phyloP scores from a whole-genome alignment of 2,797 vertebrate species.

The Anisognathus igniventris region DNA sequence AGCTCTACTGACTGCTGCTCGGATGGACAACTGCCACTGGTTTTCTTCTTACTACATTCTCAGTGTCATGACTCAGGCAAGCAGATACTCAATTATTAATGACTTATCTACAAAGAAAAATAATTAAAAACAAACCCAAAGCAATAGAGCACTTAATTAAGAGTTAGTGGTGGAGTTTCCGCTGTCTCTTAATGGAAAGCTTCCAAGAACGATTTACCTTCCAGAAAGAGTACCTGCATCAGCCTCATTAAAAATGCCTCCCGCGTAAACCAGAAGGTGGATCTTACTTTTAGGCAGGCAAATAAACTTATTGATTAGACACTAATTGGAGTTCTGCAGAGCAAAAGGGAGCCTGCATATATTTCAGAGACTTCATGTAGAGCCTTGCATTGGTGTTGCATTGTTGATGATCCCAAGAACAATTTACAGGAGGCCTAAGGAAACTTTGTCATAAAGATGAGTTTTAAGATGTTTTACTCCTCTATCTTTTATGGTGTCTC shows the following conservation, averaged over 20 bases:
- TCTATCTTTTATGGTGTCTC: background rate
- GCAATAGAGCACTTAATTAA: conserved; percentile 67
- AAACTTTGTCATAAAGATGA: background rate
- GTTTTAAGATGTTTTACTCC: background rate
- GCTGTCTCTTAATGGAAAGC: conserved; percentile 49
- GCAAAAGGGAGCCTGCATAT: background rate
- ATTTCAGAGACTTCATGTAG: background rate
- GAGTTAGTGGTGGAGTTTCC: conserved; percentile 39
- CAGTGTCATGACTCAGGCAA: conserved; percentile 54
- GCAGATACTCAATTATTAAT: conserved; percentile 62
- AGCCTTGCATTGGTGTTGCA: background rate
- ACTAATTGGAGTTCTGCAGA: conserved; percentile 32
- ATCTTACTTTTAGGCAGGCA: conserved; percentile 34
- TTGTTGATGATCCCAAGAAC: background rate
- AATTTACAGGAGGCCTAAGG: background rate
- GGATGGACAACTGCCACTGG: background rate
- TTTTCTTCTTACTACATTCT: background rate
- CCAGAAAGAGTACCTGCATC: conserved; percentile 37
- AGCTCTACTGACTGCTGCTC: background rate
- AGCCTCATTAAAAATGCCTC: conserved; percentile 34
- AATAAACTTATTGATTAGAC: conserved; percentile 56
- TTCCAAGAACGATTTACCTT: conserved; percentile 58
- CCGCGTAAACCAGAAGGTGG: background rate
- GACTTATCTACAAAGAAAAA: conserved; percentile 66
- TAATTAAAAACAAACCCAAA: conserved; percentile 65